These are phyloP conservation scores for Atrichornis clamosus DNA, from an alignment of 2,113 vertebrate genomes.

Conservation along the genomic window DNA sequence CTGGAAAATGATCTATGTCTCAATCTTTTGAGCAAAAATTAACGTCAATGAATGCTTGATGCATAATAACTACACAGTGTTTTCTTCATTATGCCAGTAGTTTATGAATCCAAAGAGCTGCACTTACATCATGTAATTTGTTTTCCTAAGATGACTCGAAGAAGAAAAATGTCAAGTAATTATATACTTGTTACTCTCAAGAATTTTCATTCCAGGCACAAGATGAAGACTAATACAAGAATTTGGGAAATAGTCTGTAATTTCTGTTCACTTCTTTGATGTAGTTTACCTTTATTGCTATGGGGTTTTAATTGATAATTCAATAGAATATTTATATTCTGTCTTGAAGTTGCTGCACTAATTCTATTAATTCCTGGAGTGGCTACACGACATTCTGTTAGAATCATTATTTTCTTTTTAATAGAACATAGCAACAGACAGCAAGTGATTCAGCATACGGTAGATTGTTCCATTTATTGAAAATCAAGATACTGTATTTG, in stretches of 20 bases:
- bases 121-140: slow-evolving; percentile 56
- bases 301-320: slow-evolving; percentile 68
- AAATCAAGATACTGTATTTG: slow-evolving; percentile 72
- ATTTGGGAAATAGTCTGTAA: slow-evolving; percentile 57
- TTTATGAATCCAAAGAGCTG: slow-evolving; percentile 55
- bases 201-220: slow-evolving; percentile 66
- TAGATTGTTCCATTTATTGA: slow-evolving; percentile 70
- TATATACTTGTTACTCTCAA: slow-evolving; percentile 68
- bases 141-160: slow-evolving; percentile 60
- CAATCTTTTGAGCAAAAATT: slow-evolving; percentile 52
- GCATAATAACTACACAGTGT: slow-evolving; percentile 29
- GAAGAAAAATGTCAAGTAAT: slow-evolving; percentile 73
- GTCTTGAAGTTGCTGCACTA: slow-evolving; percentile 50
- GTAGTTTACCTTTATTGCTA: slow-evolving; percentile 64
- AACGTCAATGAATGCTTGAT: not conserved
- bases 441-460: slow-evolving; percentile 56
- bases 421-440: slow-evolving; percentile 66
- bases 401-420: slow-evolving; percentile 57
- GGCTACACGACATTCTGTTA: slow-evolving; percentile 15
- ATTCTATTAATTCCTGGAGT: slow-evolving; percentile 64
- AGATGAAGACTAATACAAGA: slow-evolving; percentile 67
- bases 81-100: slow-evolving; percentile 63
- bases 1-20: not conserved
- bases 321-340: slow-evolving; percentile 56
- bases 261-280: slow-evolving; percentile 64